Evolutionary conservation across 1,140 invertebrate genomes (phyloP), one percentile per base, ranked within the genome.

Genomic region (Cepaea nemoralis): DNA sequence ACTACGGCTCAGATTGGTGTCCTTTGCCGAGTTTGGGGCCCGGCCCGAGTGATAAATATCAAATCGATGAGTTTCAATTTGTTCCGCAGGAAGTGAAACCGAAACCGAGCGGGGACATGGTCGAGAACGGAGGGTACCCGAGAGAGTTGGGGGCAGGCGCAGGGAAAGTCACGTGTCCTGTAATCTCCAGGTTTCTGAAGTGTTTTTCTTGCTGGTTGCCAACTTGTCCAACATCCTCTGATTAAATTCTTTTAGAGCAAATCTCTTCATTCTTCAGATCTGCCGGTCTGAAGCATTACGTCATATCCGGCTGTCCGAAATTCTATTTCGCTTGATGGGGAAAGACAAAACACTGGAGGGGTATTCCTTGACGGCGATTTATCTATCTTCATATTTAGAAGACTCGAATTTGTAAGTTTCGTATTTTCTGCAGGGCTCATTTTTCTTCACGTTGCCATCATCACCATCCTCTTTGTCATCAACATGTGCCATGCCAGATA

Each of bases 51-150:
- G 75, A 77, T 77, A 77, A 77, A 77, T 45, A 77, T 77, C 75
- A 27, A 77, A 77, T 77, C 75, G 75, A 77, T 77, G 75, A 42
- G 75, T 77, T 77, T 77, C 75, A 77, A 77, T 77, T 77, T 77
- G 75, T 77, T 77, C 75, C 75, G 75, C 50, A 77, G 75, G 75
- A 77, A 77, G 37, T 77, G 75, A 77, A 35, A 39, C 31, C 19
- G 50, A 35, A 50, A 42, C 71, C 19, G 31, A 0, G 71, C n/a
- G 71, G 27, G 71, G 50, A 39, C 71, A 33, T 74, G 27, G 42
- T 19, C 2, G 42, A 27, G 27, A 31, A 74, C 27, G 48, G 39
- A 50, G 71, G 71, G 71, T 74, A 74, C 71, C 22, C 71, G 5
- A n/a, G 69, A 39, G 69, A 70, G 35, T 31, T 40, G 69, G 24